These are phyloP conservation scores for Sinocyclocheilus maitianheensis DNA, from an alignment of 2,113 vertebrate species.

Conservation along the genomic window DNA sequence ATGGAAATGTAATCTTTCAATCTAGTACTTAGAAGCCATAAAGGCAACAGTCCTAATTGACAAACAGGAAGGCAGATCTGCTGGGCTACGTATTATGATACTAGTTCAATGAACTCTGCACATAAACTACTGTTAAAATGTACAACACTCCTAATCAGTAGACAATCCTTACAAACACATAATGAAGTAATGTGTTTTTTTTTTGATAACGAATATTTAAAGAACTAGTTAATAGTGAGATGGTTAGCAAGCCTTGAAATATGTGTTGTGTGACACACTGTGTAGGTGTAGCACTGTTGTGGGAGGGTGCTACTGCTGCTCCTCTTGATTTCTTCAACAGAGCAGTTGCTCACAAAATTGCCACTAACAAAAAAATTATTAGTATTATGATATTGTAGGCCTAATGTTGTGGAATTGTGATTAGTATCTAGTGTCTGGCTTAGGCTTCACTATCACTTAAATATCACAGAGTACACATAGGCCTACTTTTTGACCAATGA, in stretches of 20 bases:
- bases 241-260: background rate
- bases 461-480: too few species aligned
- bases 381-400: too few species aligned
- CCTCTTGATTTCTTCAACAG: too few species aligned
- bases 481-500: too few species aligned
- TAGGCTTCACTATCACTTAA: too few species aligned
- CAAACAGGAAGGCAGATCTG: constrained; percentile 1
- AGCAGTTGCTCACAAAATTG: too few species aligned
- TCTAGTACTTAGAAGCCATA: background rate
- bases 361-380: too few species aligned
- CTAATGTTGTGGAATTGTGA: too few species aligned
- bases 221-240: background rate
- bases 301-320: too few species aligned
- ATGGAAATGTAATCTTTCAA: background rate
- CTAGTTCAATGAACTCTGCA: background rate
- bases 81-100: background rate
- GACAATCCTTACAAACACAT: background rate
- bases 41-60: background rate
- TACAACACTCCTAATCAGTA: background rate
- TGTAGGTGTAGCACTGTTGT: too few species aligned
- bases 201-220: background rate
- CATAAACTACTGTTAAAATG: background rate
- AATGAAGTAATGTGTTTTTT: background rate
- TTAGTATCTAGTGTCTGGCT: too few species aligned
- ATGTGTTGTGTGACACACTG: too few species aligned